Conservation (phyloP, 2,888 invertebrate species). For the Lepidonotus clava region DNA sequence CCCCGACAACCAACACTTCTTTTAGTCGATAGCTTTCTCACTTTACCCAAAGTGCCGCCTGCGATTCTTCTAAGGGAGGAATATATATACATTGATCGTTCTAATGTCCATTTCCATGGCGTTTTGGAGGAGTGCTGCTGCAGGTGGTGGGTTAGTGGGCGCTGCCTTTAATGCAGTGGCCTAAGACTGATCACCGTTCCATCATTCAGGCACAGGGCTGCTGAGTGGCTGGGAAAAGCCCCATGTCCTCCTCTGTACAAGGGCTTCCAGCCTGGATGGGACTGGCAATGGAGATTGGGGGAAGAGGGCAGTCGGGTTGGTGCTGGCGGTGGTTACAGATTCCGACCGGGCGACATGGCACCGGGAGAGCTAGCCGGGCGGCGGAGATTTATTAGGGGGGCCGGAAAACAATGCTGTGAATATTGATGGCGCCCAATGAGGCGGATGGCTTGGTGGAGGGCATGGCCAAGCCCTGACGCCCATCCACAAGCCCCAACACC, state of each 20-base stretch:
- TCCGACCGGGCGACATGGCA: too few relatives aligned
- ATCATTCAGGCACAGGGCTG: neutral
- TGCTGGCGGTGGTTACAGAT: neutral
- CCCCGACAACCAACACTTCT: too few relatives aligned
- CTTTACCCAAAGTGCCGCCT: neutral
- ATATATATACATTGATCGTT: slow-evolving; percentile 40
- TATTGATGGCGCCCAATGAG: slow-evolving; percentile 35
- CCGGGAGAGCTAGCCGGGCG: too few relatives aligned
- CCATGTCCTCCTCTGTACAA: neutral
- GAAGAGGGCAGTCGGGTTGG: neutral
- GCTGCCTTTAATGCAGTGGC: too few relatives aligned
- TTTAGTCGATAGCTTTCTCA: slow-evolving; percentile 10
- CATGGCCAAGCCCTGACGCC: neutral
- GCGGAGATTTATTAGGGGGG: slow-evolving; percentile 27
- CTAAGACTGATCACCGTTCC: neutral
- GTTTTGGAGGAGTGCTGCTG: slow-evolving; percentile 19
- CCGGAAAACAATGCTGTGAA: slow-evolving; percentile 51
- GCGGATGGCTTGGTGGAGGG: neutral
- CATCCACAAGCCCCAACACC: neutral
- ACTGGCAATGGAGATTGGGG: neutral
- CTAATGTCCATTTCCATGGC: slow-evolving; percentile 31
- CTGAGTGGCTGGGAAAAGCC: neutral
- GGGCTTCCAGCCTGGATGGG: neutral
- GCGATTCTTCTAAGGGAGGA: slow-evolving; percentile 6
- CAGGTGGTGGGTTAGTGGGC: slow-evolving; percentile 40